Evolutionary conservation across 2,113 vertebrate species (phyloP).

Genomic region (Lichenostomus cassidix): DNA sequence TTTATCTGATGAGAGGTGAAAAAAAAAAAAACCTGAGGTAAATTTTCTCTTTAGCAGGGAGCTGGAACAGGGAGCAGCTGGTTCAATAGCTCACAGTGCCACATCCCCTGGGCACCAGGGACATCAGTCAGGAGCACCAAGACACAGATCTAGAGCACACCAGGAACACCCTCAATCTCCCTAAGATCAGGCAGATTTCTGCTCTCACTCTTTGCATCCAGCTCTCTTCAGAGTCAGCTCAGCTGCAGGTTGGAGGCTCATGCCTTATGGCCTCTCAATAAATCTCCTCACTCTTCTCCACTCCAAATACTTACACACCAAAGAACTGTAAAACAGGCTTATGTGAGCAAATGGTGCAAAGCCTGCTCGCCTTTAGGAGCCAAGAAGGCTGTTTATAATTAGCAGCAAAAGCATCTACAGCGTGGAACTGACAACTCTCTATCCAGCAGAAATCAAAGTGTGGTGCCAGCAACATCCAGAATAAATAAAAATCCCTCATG

Average conservation of each 20-base stretch:
- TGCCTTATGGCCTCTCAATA: neutral
- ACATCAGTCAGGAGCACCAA: neutral
- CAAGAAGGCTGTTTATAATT: neutral
- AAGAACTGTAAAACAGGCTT: neutral
- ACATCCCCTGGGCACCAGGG: accelerated
- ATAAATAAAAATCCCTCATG: neutral
- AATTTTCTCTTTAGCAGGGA: neutral
- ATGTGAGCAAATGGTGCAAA: neutral
- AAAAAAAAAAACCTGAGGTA: neutral
- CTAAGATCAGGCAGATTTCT: neutral
- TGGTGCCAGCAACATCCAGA: neutral
- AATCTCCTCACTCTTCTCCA: neutral
- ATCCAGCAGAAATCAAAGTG: neutral
- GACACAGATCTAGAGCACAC: accelerated
- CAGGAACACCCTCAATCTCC: neutral
- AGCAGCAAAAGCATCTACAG: neutral
- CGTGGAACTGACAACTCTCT: neutral
- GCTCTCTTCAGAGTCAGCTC: neutral
- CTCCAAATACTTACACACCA: neutral
- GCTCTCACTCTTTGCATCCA: neutral
- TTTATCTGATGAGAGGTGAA: neutral
- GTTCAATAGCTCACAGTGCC: neutral
- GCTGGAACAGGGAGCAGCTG: neutral
- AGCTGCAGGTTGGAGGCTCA: neutral
- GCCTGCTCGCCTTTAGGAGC: neutral